Conservation (phyloP, 2,113 vertebrate genomes). For the Cyphomyrus plagiostoma region DNA sequence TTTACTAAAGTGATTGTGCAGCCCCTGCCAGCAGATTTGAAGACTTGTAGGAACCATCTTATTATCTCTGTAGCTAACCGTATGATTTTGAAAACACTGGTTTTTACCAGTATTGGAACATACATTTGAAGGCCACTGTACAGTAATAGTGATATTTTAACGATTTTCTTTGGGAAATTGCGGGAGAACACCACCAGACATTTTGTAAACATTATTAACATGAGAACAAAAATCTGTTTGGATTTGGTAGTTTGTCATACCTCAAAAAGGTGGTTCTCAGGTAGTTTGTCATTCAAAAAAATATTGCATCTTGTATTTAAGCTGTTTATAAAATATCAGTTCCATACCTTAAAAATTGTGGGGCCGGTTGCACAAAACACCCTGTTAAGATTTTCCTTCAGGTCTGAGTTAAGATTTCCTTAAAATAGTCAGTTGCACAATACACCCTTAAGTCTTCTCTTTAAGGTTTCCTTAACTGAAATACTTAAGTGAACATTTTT, state of each 20-base stretch:
- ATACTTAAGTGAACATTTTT: too few relatives aligned
- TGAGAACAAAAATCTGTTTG: neutral
- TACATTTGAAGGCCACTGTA: neutral
- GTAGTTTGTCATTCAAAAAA: too few relatives aligned
- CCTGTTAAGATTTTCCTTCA: too few relatives aligned
- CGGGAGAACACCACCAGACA: neutral
- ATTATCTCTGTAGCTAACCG: neutral
- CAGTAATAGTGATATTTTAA: neutral
- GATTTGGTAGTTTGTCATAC: neutral
- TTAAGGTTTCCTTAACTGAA: too few relatives aligned
- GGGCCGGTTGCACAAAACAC: neutral
- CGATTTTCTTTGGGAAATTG: neutral
- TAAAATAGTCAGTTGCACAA: too few relatives aligned
- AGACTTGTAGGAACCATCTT: neutral
- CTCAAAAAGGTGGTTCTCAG: too few relatives aligned
- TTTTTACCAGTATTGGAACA: neutral
- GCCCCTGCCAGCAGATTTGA: neutral
- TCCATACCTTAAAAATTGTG: too few relatives aligned
- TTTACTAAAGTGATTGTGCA: neutral
- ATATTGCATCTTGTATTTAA: neutral
- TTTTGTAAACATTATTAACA: neutral
- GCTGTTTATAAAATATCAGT: too few relatives aligned
- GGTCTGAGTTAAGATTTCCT: too few relatives aligned
- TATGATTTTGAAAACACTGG: neutral
- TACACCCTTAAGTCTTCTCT: too few relatives aligned